Conservation (phyloP, 1,140 invertebrate species). For the Bombus confusus region DNA sequence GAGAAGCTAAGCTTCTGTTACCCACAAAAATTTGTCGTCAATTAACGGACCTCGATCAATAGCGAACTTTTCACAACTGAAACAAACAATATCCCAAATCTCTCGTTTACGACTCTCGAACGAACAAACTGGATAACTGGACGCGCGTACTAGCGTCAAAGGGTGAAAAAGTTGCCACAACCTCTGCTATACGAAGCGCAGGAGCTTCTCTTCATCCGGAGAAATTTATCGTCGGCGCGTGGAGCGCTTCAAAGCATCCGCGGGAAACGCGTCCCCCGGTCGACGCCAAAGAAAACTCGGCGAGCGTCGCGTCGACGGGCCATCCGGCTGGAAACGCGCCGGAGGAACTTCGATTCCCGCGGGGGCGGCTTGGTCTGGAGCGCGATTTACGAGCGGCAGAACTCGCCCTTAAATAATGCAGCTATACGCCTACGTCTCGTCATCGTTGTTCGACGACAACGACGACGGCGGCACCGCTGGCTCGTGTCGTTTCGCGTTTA, state of each 20-base stretch:
- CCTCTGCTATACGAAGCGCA: neutral
- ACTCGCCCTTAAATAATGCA: constrained; percentile 28
- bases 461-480: neutral
- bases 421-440: neutral
- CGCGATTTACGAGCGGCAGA: constrained; percentile 4
- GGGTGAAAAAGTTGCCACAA: neutral
- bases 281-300: constrained; percentile 26
- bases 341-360: neutral
- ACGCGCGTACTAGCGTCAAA: neutral
- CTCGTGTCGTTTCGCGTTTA: neutral
- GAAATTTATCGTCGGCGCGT: constrained; percentile 48
- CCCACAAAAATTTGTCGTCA: too few species aligned
- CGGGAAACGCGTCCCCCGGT: neutral
- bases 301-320: constrained; percentile 4
- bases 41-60: too few species aligned
- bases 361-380: neutral
- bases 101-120: too few species aligned
- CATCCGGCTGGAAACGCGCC: neutral
- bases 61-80: too few species aligned
- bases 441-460: neutral
- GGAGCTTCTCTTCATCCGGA: neutral
- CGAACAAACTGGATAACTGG: too few species aligned
- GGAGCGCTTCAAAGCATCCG: constrained; percentile 37
- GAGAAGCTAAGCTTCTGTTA: too few species aligned
- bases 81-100: too few species aligned